Conservation (phyloP, 2,888 invertebrate genomes). For the Ypsolopha sequella region DNA sequence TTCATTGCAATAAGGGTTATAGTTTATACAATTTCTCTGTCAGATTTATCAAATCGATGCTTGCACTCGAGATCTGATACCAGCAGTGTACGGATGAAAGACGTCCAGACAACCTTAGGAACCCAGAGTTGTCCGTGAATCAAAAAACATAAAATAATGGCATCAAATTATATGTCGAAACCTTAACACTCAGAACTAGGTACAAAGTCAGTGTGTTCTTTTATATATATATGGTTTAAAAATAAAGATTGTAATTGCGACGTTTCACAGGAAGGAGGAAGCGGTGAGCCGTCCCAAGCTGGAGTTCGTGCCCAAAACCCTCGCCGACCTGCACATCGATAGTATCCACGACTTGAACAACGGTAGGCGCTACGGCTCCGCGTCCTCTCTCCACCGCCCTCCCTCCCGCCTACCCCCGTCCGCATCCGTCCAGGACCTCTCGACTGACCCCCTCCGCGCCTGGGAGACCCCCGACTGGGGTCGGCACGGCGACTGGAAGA, state of each 20-base stretch:
- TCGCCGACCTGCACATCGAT: constrained; percentile 89
- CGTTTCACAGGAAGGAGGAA: constrained; percentile 82
- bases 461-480: constrained; percentile 31
- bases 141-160: too few relatives aligned
- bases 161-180: too few relatives aligned
- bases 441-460: constrained; percentile 45
- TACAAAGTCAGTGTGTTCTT: too few relatives aligned
- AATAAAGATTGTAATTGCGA: not conserved
- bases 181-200: too few relatives aligned
- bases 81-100: too few relatives aligned
- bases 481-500: constrained; percentile 5
- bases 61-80: too few relatives aligned
- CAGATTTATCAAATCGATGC: too few relatives aligned
- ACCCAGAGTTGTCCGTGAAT: too few relatives aligned
- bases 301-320: constrained; percentile 92
- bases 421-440: constrained; percentile 54
- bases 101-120: too few relatives aligned
- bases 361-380: constrained; percentile 72
- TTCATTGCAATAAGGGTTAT: too few relatives aligned
- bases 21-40: too few relatives aligned
- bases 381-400: constrained; percentile 47
- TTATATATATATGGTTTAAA: too few relatives aligned
- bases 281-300: constrained; percentile 89
- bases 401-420: constrained; percentile 40
- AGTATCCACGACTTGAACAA: constrained; percentile 78